These are phyloP conservation scores for Dryocosmus kuriphilus DNA, from an alignment of 2,888 invertebrate species.

Conservation along the genomic window DNA sequence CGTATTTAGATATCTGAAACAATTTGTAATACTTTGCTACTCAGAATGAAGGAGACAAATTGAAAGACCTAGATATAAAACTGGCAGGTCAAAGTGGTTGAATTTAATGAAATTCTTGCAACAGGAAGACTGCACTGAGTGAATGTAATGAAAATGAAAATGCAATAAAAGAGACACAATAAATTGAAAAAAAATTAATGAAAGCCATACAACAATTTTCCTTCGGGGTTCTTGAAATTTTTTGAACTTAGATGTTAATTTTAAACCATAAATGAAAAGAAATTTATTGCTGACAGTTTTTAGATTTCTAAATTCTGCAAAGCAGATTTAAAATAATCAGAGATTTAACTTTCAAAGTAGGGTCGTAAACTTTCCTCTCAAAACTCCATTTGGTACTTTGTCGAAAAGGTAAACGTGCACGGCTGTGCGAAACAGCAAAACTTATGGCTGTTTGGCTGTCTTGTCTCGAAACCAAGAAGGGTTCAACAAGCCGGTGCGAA, in stretches of 20 bases:
- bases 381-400: not conserved
- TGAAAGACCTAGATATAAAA: slow-evolving; percentile 4
- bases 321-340: not conserved
- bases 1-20: not conserved
- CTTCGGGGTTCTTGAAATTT: not conserved
- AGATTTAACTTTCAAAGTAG: not conserved
- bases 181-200: not conserved
- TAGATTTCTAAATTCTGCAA: not conserved
- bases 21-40: not conserved
- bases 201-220: not conserved
- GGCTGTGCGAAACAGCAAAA: slow-evolving; percentile 29
- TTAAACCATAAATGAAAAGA: too few relatives aligned
- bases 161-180: not conserved
- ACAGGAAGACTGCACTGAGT: not conserved
- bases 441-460: slow-evolving; percentile 1
- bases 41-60: not conserved
- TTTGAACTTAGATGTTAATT: not conserved
- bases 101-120: slow-evolving; percentile 33
- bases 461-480: not conserved
- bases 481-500: slow-evolving; percentile 12
- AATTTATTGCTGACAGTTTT: not conserved
- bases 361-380: slow-evolving; percentile 26
- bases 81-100: not conserved
- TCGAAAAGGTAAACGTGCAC: not conserved
- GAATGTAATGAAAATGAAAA: slow-evolving; percentile 2